Evolutionary conservation across 2,888 invertebrate species (phyloP).

Genomic region (Orthonychiurus folsomi): DNA sequence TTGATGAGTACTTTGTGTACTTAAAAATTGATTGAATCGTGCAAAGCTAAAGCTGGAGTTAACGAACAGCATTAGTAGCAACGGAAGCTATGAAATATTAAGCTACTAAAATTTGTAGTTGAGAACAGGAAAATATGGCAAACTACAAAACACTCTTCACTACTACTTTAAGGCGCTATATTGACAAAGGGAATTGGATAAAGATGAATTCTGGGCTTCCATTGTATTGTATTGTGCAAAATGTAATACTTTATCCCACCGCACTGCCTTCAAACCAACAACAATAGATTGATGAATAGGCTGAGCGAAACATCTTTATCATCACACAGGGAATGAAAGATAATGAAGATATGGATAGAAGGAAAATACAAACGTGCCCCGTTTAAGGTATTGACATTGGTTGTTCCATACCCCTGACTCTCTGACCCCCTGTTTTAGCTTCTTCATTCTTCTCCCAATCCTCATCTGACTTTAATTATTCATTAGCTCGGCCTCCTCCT

Average conservation of each 20-base stretch:
- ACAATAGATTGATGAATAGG: not conserved
- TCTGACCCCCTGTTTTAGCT: not conserved
- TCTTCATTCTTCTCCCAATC: not conserved
- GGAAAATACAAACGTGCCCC: not conserved
- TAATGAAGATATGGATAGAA: not conserved
- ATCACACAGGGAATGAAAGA: not conserved
- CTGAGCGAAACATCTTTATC: not conserved
- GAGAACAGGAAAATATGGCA: too few species aligned
- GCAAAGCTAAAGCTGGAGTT: too few species aligned
- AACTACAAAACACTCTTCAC: too few species aligned
- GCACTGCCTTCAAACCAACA: not conserved
- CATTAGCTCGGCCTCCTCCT: not conserved
- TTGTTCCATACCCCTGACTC: not conserved
- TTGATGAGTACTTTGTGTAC: too few species aligned
- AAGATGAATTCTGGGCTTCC: too few species aligned
- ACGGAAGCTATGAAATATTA: too few species aligned
- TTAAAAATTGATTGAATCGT: too few species aligned
- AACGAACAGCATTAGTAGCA: too few species aligned
- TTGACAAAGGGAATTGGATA: too few species aligned
- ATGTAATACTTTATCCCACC: too few species aligned
- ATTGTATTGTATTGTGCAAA: not conserved
- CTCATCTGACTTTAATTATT: not conserved
- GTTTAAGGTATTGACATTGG: not conserved
- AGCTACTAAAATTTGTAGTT: too few species aligned
- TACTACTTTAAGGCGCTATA: too few species aligned